Evolutionary conservation across 37 sponge, comb jelly and placozoan genomes (phyloP).

Genomic region (Chondrosia reniformis): DNA sequence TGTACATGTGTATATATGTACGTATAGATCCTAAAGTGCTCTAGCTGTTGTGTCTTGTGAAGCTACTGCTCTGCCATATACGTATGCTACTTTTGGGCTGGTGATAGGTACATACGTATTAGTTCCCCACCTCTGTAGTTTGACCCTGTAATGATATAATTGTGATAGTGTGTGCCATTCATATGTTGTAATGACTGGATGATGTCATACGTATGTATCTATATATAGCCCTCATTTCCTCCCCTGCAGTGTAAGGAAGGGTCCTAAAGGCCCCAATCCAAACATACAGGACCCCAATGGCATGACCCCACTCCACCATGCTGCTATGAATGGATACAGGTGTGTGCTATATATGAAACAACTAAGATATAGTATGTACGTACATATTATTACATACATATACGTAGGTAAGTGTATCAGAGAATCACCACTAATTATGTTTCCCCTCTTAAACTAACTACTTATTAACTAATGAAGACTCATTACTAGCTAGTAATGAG

Average conservation of each 20-base stretch:
- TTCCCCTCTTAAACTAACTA: constrained; percentile 1
- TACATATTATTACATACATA: not conserved
- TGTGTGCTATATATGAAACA: constrained; percentile 8
- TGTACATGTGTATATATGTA: constrained; percentile 20
- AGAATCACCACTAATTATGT: not conserved
- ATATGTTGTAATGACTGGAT: not conserved
- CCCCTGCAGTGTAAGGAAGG: constrained; percentile 28
- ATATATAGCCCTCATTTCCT: not conserved
- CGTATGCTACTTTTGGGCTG: too few species aligned
- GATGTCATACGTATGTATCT: not conserved
- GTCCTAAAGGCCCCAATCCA: constrained; percentile 37
- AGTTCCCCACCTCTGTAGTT: too few species aligned
- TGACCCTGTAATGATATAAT: too few species aligned
- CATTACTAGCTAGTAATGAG: too few species aligned
- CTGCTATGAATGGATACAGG: constrained; percentile 70
- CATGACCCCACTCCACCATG: constrained; percentile 80
- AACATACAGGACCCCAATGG: constrained; percentile 77
- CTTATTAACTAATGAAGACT: too few species aligned
- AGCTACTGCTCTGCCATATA: too few species aligned
- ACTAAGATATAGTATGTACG: not conserved
- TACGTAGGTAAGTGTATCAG: not conserved
- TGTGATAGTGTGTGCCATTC: too few species aligned
- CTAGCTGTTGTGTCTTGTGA: too few species aligned
- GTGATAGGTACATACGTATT: too few species aligned
- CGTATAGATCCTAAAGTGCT: too few species aligned